These are phyloP conservation scores for Aphelocoma coerulescens DNA, from an alignment of 2,113 vertebrate species.

Conservation along the genomic window DNA sequence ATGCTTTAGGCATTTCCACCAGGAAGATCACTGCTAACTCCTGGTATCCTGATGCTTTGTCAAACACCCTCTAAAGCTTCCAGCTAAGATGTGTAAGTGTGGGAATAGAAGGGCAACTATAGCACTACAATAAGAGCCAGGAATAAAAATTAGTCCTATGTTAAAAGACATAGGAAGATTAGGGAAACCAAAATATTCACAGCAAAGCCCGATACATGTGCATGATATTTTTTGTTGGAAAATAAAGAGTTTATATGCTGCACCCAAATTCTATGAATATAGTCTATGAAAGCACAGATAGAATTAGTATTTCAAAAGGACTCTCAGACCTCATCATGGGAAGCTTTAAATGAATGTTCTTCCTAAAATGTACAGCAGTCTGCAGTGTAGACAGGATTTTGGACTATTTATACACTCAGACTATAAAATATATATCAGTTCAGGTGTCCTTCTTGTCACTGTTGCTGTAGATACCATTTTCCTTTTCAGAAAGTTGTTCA, in stretches of 20 bases:
- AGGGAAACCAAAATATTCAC: neutral
- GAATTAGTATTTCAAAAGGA: neutral
- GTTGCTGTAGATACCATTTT: neutral
- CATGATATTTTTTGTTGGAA: neutral
- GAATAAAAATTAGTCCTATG: neutral
- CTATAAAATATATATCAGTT: neutral
- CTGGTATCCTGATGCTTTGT: neutral
- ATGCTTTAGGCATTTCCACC: neutral
- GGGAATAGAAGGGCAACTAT: neutral
- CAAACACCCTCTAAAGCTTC: neutral
- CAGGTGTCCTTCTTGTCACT: neutral
- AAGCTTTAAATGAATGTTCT: neutral
- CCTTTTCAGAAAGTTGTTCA: neutral
- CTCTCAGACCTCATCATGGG: neutral
- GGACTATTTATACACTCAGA: neutral
- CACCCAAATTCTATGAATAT: neutral
- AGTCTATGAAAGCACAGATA: neutral
- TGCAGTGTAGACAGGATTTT: neutral
- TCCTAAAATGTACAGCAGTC: neutral
- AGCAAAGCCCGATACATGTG: neutral
- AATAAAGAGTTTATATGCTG: neutral
- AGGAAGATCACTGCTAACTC: neutral
- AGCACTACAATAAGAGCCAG: neutral
- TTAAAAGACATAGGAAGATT: neutral
- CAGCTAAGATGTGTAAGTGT: neutral